Evolutionary conservation across 2,888 invertebrate species (phyloP).

Genomic region (Aporophyla lueneburgensis): DNA sequence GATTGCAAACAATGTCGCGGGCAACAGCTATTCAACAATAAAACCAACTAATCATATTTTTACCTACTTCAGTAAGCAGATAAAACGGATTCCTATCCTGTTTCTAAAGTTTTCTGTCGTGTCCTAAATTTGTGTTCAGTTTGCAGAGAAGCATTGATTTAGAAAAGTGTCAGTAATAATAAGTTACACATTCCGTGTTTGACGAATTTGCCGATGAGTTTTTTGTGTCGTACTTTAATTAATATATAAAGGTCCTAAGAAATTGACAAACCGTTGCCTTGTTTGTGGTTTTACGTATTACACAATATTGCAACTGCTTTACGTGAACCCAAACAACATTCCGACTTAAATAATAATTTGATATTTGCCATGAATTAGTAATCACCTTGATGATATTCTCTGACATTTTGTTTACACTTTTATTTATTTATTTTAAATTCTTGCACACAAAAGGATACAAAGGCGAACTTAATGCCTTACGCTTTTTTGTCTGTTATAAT

Average conservation of each 20-base stretch:
- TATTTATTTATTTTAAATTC: too few species aligned
- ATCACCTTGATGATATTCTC: conserved; percentile 9
- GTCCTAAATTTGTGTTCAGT: neutral
- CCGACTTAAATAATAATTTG: conserved; percentile 13
- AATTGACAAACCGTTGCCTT: neutral
- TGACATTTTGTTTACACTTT: neutral
- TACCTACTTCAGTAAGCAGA: neutral
- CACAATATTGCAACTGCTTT: conserved; percentile 3
- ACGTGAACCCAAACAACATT: neutral
- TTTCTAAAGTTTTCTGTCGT: neutral
- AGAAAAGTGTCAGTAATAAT: neutral
- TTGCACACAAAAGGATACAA: too few species aligned
- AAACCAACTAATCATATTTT: neutral
- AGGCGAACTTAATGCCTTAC: too few species aligned
- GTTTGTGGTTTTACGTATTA: conserved; percentile 7
- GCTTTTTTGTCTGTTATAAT: neutral
- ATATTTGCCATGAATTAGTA: neutral
- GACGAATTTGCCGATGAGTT: neutral
- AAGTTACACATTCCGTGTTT: neutral
- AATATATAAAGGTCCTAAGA: neutral
- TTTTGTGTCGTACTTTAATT: neutral
- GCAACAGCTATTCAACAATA: too few species aligned
- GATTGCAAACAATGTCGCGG: too few species aligned
- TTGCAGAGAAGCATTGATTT: neutral
- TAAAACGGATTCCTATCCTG: neutral